phyloP scores from a whole-genome alignment of 92 coral and sea anemone species.

The Porites evermanni region DNA sequence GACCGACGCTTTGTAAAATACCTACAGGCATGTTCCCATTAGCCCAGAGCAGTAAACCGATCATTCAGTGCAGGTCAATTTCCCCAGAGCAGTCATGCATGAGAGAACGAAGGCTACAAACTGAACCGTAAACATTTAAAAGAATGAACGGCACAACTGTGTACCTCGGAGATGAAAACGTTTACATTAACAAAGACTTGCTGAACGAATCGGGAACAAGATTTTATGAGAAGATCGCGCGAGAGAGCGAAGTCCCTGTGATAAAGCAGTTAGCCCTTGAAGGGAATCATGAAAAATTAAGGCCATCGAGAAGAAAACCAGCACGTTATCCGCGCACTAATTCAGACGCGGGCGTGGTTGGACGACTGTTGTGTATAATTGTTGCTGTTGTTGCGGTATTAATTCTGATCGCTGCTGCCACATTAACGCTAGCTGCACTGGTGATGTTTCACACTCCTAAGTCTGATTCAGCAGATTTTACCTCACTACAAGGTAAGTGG shows the following conservation, averaged over 20 bases:
- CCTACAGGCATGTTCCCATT: no score
- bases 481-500: neutral
- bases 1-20: no score
- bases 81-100: neutral
- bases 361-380: conserved; percentile 11
- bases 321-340: neutral
- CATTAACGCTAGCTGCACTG: conserved; percentile 8
- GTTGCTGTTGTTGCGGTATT: conserved; percentile 6
- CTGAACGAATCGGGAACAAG: neutral
- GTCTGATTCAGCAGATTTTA: neutral
- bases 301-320: no score
- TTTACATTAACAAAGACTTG: conserved; percentile 4
- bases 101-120: neutral
- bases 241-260: neutral
- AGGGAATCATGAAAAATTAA: neutral
- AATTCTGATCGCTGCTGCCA: conserved; percentile 18
- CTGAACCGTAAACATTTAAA: neutral
- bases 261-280: neutral
- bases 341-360: neutral
- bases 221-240: conserved; percentile 2
- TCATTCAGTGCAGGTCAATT: neutral
- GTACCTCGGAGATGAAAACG: neutral
- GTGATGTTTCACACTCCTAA: neutral
- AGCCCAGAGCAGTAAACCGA: no score
- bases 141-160: neutral